Evolutionary conservation across 2,797 vertebrate genomes (phyloP), one percentile per base, ranked within the genome.

Genomic region (Alectoris magna): DNA sequence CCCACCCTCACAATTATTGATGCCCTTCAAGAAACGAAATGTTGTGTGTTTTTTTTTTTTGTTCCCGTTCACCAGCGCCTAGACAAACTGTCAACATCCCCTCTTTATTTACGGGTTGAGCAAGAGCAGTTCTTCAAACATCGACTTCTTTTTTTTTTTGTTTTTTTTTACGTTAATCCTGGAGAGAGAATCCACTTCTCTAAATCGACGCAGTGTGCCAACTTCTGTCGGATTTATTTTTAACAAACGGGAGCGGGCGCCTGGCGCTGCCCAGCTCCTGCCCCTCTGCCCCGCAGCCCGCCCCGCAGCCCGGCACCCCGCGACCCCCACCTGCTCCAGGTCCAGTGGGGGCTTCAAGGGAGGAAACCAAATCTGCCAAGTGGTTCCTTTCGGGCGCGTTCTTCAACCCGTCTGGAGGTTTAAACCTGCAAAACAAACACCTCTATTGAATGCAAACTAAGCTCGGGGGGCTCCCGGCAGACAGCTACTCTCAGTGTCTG

Each of bases 401-500:
- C 95, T 97, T 90, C 94, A 19, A 84, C 84, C 92, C 86, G 93
- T 94, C 96, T 94, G 85, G 69, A 94, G 92, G 70, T 96, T 92
- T 95, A 96, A 96, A 96, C 95, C 96, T 95, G 88, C 67, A 96
- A 97, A 97, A 97, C 95, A 93, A 97, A 97, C 97, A 96, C 87
- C 82, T 91, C 94, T 94, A 84, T 85, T 96, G 96, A 96, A 97
- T 92, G 96, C 96, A 96, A 94, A 96, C 91, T 82, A 88, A 93
- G 96, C 94, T 96, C 96, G 93, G 91, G 88, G 34, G 59, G 75
- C 80, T 94, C 95, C 90, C 94, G 44, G 92, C 95, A 97, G 96
- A 96, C 95, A 86, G 97, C 94, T 97, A 97, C 97, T 96, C 94
- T 88, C 94, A 69, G 97, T 88, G 92, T 98, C 97, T 87, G 96